Base-by-base conservation (phyloP, 2,113 vertebrate genomes). In the Heteronetta atricapilla region DNA sequence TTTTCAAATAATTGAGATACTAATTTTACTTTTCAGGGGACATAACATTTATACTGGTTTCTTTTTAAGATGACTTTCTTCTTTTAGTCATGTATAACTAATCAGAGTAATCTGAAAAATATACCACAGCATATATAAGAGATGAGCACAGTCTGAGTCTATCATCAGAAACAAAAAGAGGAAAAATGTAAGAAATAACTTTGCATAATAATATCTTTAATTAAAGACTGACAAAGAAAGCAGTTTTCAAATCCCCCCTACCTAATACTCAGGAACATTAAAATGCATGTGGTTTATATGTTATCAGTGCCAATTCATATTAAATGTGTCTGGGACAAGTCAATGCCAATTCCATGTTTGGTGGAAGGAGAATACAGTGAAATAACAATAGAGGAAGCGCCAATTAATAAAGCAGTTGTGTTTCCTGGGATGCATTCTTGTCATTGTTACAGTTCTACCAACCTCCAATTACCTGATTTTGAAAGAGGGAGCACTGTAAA, bases 261-360 rank as follows among this genome's bases (percentile, higher is more conserved):
- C 60, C 68, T 89, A 63, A 75, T 86, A 75, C 40, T 86, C 77
- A 95, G 87, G 79, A 72, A 58, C 70, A 63, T 91, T 74, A 91
- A 83, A 86, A 88, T 26, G 31, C 40, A 63, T 21, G 31, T 55
- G 23, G 13, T 70, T 94, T 76, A 38, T 73, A 59, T 25, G 12
- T 82, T 87, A 67, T 67, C 64, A 28, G 52, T 73, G 75, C 40
- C 82, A 89, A 81, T 95, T 68, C 95, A 81, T 52, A 86, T 50
- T 86, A 85, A 89, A 76, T 78, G 56, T 56, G 82, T 33, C 75
- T 93, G 42, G 66, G 38, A 60, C 38, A 11, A 50, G 64, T 76
- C 86, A 67, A 6, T 92, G 59, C 34, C 10, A 13, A 40, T 58
- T 88, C 16, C 29, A 12, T 86, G 79, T 52, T 64, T 78, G 20